A percentile compares a stretch with the other conserved stretches of the same genome.
Conservation (phyloP, 2,888 invertebrate genomes). For the Nymphalis urticae region DNA sequence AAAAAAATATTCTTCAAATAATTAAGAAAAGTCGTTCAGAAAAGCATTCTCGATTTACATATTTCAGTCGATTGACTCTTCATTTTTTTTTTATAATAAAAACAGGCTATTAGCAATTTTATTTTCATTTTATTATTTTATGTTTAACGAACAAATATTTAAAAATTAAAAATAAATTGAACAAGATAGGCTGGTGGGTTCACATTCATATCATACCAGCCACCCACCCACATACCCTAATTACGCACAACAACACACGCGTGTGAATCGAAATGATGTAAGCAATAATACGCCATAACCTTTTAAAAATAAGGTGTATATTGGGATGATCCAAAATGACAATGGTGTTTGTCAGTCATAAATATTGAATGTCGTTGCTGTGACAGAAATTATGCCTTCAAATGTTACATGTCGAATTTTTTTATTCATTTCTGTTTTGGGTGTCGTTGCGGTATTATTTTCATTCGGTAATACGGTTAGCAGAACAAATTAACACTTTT, state of each 20-base stretch:
- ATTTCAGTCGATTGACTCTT: too few relatives aligned
- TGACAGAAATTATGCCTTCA: constrained; percentile 49
- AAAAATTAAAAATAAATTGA: constrained; percentile 8
- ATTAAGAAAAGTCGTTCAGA: too few relatives aligned
- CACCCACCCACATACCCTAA: constrained; percentile 6
- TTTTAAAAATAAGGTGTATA: constrained; percentile 9
- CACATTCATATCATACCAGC: constrained; percentile 1
- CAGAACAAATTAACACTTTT: constrained; percentile 19
- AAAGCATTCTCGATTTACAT: too few relatives aligned
- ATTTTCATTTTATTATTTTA: not conserved
- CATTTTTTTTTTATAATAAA: too few relatives aligned
- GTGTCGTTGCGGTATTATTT: constrained; percentile 39
- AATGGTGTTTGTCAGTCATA: constrained; percentile 39
- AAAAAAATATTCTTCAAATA: too few relatives aligned
- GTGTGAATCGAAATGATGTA: not conserved
- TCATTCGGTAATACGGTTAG: constrained; percentile 32
- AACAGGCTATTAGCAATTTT: too few relatives aligned
- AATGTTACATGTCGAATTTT: constrained; percentile 44
- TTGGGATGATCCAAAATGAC: not conserved
- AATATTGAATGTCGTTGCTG: constrained; percentile 51
- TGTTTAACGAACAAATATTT: not conserved
- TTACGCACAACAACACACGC: not conserved
- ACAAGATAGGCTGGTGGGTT: not conserved
- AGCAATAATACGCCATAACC: not conserved
- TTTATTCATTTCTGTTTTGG: constrained; percentile 49